Evolutionary conservation across 2,888 invertebrate genomes (phyloP), one percentile per base, ranked within the genome.

Genomic region (Tholera decimalis): DNA sequence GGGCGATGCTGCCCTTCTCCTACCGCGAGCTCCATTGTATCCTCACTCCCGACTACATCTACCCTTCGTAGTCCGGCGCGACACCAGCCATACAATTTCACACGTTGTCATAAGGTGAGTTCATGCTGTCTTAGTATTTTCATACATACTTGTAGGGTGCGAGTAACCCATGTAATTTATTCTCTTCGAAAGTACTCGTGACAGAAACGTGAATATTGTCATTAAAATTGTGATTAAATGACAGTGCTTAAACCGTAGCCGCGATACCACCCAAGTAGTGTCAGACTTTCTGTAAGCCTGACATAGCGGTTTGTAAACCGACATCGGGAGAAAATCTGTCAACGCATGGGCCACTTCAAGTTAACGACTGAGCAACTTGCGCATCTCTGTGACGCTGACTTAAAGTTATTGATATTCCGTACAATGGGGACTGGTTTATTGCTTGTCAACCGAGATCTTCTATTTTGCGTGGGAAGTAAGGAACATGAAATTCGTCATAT

Each of bases 21-120:
- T 99, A 58, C 99, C 99, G 0, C 97, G 98, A 86, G 98, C 98
- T 55, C 98, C 98, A 0, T 96, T 99, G 18, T 98, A 98, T 92
- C 99, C 99, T 3, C 97, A 98, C 87, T 98, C 98, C 35, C 97
- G 98, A 85, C 96, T 99, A 82, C 98, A 99, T 92, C 97, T 99
- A 26, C 99, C 99, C 1, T 98, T 98, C 33, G 98, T 98, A 85
- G 96, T 99, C 65, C 97, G 97, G 73, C 96, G 97, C 62, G 97
- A 97, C 83, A 95, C 96, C 24, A 96, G 96, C 79, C 94, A 96
- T 79, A 95, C 97, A 50, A 96, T 98, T 73, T 97, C 98, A 63
- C 97, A 97, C 46, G 98, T 99, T 87, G 97, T 98, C 70, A 97
- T 99, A 83, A 97, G 97, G 98, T 98, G 91, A 96, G 96, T 91